Conservation (phyloP, 2,797 vertebrate species). For the Phataginus tricuspis region DNA sequence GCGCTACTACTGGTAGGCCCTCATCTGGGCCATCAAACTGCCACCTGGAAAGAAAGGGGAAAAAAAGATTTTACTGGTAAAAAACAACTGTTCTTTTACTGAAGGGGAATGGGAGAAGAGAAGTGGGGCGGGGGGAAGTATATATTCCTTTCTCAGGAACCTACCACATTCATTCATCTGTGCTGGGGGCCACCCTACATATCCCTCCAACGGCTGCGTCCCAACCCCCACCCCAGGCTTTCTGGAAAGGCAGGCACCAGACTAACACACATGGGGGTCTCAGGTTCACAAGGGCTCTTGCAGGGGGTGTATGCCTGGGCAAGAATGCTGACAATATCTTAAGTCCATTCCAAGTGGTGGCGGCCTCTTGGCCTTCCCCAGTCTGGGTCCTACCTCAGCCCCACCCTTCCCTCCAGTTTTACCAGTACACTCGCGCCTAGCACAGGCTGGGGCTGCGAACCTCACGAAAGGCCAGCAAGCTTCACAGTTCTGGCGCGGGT, state of each 20-base stretch:
- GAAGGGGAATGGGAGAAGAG: neutral
- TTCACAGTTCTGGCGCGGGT: neutral
- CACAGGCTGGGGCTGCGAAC: neutral
- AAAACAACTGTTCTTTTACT: constrained; percentile 1
- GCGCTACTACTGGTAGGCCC: neutral
- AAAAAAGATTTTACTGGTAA: neutral
- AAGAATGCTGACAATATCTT: neutral
- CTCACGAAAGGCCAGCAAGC: neutral
- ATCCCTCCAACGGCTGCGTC: neutral
- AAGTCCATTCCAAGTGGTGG: neutral
- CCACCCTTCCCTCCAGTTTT: neutral
- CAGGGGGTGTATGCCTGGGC: neutral
- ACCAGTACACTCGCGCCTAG: neutral
- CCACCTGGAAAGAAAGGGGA: neutral
- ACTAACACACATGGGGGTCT: neutral
- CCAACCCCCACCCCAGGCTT: neutral
- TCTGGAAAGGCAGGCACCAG: neutral
- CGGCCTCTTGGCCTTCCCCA: neutral
- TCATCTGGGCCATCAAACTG: neutral
- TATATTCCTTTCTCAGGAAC: neutral
- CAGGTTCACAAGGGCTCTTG: neutral
- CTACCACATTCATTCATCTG: neutral
- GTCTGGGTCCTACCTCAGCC: neutral
- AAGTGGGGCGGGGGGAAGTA: neutral
- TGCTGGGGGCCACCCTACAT: neutral